A percentile compares a stretch with the other conserved stretches of the same genome.
These are phyloP conservation scores for Cryptoblepharus egeriae DNA, from an alignment of 2,797 vertebrate genomes.

Conservation along the genomic window DNA sequence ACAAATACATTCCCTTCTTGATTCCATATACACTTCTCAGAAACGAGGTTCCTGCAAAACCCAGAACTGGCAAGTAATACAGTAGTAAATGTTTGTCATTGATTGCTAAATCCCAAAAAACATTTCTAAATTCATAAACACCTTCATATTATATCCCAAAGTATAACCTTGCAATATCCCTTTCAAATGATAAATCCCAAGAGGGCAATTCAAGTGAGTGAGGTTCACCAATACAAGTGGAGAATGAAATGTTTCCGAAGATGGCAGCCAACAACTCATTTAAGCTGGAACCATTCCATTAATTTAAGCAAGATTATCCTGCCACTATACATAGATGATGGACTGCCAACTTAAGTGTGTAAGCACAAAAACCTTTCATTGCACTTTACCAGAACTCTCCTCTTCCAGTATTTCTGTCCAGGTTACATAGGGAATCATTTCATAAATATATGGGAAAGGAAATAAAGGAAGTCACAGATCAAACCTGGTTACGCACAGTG, in stretches of 20 bases:
- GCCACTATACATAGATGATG: neutral
- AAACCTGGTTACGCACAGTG: slow-evolving; percentile 77
- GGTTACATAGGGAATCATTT: neutral
- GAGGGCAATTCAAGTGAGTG: neutral
- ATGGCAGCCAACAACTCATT: neutral
- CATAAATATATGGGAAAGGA: slow-evolving; percentile 13
- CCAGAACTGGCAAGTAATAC: neutral
- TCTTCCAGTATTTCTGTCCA: neutral
- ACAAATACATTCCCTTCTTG: neutral
- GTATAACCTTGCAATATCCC: neutral
- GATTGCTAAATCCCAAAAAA: neutral
- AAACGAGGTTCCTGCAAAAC: neutral
- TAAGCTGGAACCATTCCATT: neutral
- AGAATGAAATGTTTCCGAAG: neutral
- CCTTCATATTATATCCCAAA: neutral
- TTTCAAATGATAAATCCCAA: neutral
- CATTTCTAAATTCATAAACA: neutral
- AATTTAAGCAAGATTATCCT: neutral
- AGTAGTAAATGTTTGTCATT: neutral
- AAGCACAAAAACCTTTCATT: neutral
- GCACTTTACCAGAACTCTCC: neutral
- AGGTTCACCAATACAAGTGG: neutral
- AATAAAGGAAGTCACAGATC: slow-evolving; percentile 32
- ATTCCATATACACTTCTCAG: neutral
- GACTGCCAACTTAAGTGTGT: neutral